Base-by-base conservation (phyloP, 2,888 invertebrate genomes). In the Muschampia plurimacula region DNA sequence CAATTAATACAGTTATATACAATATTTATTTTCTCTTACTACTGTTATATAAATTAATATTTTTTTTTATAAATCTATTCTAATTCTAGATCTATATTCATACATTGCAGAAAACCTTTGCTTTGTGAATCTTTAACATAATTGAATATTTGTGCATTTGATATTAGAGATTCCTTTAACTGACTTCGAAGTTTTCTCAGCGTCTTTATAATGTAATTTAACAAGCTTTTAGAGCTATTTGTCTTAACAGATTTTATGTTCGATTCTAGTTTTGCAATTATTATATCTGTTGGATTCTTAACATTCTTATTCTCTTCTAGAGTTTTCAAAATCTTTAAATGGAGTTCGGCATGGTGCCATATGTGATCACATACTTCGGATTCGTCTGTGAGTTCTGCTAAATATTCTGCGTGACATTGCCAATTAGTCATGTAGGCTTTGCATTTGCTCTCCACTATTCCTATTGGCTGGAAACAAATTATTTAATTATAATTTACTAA, bases 341-440 rank as follows among this genome's bases (percentile, higher is more conserved):
- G 66, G n/a, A 72, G 49, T 7, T 22, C 1, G 0, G 72, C 72
- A 15, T 72, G 72, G 41, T 60, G 36, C 72, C 72, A 72, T 12
- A 72, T 44, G n/a, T 49, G 2, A 3, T 41, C 66, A 28, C 72
- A 72, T 28, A 9, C 41, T 22, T 66, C 62, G 0, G 72, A 60
- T 5, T 52, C 41, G 15, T 72, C 71, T 1, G 41, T 36, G 1
- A 72, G 44, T 2, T 22, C 36, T 0, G 66, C 59, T 39, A 72
- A 12, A 32, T 72, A 72, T 52, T 67, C 12, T 5, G 67, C 49
- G 0, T 52, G 13, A 9, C 71, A 67, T 12, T 66, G 13, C 71
- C 71, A 72, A 0, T 8, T 4, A 7, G n/a, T 12, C 57, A 65
- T 65, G 57, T 28, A 7, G 1, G 12, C 3, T 6, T 12, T 32